Evolutionary conservation across 1,140 invertebrate species (phyloP).

Genomic region (Argopecten irradians): DNA sequence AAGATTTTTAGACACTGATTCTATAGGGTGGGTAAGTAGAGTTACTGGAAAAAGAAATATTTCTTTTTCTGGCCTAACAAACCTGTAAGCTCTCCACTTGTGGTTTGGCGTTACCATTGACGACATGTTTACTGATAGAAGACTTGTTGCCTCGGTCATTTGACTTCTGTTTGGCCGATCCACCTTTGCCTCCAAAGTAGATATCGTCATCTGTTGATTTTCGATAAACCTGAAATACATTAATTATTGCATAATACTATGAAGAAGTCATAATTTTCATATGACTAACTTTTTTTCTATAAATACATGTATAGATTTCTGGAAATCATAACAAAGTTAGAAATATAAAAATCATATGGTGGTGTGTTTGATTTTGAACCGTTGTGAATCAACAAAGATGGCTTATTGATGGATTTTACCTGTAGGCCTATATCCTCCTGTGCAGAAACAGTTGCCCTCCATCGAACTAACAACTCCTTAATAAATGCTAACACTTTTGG

Average conservation of each 20-base stretch:
- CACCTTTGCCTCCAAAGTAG: constrained; percentile 55
- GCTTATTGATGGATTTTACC: constrained; percentile 33
- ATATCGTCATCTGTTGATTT: constrained; percentile 55
- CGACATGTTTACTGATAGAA: constrained; percentile 29
- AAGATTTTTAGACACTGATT: too few relatives aligned
- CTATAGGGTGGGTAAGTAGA: too few relatives aligned
- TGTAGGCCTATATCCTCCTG: constrained; percentile 53
- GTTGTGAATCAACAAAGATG: not conserved
- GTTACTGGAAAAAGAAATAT: too few relatives aligned
- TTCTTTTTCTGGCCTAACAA: not conserved
- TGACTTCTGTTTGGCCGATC: constrained; percentile 44
- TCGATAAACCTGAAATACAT: constrained; percentile 42
- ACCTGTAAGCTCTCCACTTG: constrained; percentile 15
- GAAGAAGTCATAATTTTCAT: not conserved
- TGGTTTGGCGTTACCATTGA: constrained; percentile 29
- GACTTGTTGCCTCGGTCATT: not conserved
- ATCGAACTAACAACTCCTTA: constrained; percentile 69
- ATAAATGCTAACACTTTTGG: constrained; percentile 71
- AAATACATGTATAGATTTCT: not conserved
- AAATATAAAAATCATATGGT: not conserved
- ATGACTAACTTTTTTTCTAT: not conserved
- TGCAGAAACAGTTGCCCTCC: constrained; percentile 44
- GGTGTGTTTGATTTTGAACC: too few relatives aligned
- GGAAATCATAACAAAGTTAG: not conserved
- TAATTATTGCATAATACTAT: not conserved